Percentiles rank a stretch among this genome's conserved stretches.
Conservation (phyloP, 2,888 invertebrate genomes). For the Autographa gamma region DNA sequence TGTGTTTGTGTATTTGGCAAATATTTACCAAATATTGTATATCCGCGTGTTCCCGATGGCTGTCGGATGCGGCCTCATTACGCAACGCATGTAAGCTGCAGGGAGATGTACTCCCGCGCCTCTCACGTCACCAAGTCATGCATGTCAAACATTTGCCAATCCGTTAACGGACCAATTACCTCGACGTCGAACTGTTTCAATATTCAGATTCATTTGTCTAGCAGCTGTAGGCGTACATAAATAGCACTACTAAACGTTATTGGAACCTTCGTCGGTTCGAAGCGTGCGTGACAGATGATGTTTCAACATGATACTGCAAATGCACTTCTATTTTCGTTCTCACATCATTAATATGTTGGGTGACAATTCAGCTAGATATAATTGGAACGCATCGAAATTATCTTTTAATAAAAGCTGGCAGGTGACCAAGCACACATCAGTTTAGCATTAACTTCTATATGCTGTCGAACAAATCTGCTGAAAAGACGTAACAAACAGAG, state of each 20-base stretch:
- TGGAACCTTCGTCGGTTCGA: constrained; percentile 5
- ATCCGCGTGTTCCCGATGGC: constrained; percentile 6
- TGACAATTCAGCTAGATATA: constrained; percentile 62
- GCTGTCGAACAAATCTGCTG: constrained; percentile 15
- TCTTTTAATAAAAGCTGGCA: constrained; percentile 76
- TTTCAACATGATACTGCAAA: constrained; percentile 33
- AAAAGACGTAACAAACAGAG: constrained; percentile 10
- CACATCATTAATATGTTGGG: constrained; percentile 51
- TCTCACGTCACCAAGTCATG: constrained; percentile 17
- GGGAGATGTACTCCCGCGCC: constrained; percentile 3
- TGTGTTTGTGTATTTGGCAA: constrained; percentile 38
- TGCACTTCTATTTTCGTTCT: constrained; percentile 46
- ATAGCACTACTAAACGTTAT: constrained; percentile 29
- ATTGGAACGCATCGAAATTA: constrained; percentile 72
- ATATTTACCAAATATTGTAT: constrained; percentile 47
- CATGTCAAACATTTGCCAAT: constrained; percentile 34
- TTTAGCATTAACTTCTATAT: constrained; percentile 37
- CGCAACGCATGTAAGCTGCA: constrained; percentile 17
- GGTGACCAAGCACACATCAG: constrained; percentile 63
- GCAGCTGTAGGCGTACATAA: constrained; percentile 25
- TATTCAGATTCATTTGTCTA: constrained; percentile 38
- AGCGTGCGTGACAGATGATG: constrained; percentile 17
- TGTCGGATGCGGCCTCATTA: constrained; percentile 26
- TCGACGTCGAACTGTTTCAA: constrained; percentile 35
- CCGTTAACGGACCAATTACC: constrained; percentile 43